These are phyloP conservation scores for Lasioglossum morio DNA, from an alignment of 2,888 invertebrate species.

Conservation along the genomic window DNA sequence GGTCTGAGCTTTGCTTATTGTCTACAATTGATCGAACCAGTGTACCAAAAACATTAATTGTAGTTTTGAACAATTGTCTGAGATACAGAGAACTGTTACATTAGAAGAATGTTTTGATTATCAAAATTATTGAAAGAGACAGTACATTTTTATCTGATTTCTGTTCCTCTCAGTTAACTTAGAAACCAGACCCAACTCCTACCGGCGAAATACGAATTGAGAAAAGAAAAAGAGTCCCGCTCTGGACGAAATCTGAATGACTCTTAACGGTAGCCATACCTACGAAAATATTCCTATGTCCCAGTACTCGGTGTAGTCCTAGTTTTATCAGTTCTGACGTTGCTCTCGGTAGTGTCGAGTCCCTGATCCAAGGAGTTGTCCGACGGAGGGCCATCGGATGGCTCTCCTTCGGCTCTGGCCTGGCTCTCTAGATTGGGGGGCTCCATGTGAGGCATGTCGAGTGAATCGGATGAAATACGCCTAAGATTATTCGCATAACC, in stretches of 20 bases:
- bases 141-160: too few species aligned
- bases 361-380: constrained; percentile 69
- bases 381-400: constrained; percentile 62
- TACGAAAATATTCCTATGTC: constrained; percentile 72
- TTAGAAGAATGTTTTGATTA: too few species aligned
- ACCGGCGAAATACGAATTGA: too few species aligned
- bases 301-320: constrained; percentile 73
- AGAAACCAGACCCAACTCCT: too few species aligned
- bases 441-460: constrained; percentile 80
- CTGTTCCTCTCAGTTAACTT: too few species aligned
- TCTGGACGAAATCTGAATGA: not conserved
- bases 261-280: constrained; percentile 48
- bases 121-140: too few species aligned
- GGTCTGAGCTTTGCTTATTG: too few species aligned
- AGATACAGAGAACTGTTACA: too few species aligned
- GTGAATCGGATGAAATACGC: constrained; percentile 82
- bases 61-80: too few species aligned
- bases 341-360: constrained; percentile 65
- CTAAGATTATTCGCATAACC: constrained; percentile 76
- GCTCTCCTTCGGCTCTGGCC: constrained; percentile 58
- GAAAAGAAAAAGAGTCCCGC: too few species aligned
- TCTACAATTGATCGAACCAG: too few species aligned
- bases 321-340: constrained; percentile 71
- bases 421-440: constrained; percentile 66
- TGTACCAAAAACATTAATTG: too few species aligned